These are phyloP conservation scores for Podarcis siculus DNA, from an alignment of 2,797 vertebrate species.

Conservation along the genomic window DNA sequence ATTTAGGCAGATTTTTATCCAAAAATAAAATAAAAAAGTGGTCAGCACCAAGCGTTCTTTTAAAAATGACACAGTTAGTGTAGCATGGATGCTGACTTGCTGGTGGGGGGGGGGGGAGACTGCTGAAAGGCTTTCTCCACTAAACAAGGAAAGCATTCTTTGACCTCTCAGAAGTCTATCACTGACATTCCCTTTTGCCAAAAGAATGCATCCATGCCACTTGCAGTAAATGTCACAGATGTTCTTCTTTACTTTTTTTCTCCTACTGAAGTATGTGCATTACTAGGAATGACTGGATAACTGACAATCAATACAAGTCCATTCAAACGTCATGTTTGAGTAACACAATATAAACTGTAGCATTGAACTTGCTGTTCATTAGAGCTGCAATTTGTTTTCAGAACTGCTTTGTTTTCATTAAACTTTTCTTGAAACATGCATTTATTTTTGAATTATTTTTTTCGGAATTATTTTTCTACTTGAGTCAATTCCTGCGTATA, in stretches of 20 bases:
- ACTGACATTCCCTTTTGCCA: slow-evolving; percentile 32
- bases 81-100: not conserved
- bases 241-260: not conserved
- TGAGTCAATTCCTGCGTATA: not conserved
- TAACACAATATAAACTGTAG: slow-evolving; percentile 14
- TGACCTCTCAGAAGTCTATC: not conserved
- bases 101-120: not conserved
- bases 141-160: not conserved
- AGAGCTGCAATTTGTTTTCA: not conserved
- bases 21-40: no score
- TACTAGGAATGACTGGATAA: slow-evolving; percentile 16
- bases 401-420: not conserved
- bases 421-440: not conserved
- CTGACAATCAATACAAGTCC: slow-evolving; percentile 31
- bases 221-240: not conserved
- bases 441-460: not conserved
- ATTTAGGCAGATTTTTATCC: not conserved
- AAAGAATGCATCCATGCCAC: not conserved
- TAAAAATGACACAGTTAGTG: not conserved
- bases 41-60: not conserved
- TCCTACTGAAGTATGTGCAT: not conserved
- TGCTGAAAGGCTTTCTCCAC: not conserved
- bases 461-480: not conserved
- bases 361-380: slow-evolving; percentile 18
- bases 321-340: not conserved